Conservation (phyloP, 1,140 invertebrate genomes). For the Cheumatopsyche charites region DNA sequence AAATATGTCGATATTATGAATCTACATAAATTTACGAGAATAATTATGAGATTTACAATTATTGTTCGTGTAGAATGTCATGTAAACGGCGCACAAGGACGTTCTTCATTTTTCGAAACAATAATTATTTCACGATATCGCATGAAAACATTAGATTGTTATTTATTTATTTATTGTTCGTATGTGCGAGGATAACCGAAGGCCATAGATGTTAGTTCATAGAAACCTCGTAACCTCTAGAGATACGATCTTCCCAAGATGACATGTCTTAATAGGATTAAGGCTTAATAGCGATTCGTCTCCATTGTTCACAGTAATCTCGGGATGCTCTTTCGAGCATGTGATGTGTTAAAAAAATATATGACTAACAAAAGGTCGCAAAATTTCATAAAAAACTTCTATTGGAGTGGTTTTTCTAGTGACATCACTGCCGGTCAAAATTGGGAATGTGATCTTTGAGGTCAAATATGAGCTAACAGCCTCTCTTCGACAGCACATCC, state of each 20-base stretch:
- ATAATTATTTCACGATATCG: slow-evolving; percentile 14
- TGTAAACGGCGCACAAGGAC: slow-evolving; percentile 14
- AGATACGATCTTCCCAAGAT: neutral
- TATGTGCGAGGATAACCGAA: neutral
- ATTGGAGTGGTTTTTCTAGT: slow-evolving; percentile 5
- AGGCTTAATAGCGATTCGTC: neutral
- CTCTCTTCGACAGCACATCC: neutral
- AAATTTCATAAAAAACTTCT: neutral
- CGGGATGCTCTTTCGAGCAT: no score
- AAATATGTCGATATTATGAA: no score
- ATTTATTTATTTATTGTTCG: neutral
- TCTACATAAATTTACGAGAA: no score
- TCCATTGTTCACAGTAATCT: no score
- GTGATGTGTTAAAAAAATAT: no score
- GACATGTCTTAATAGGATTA: slow-evolving; percentile 13
- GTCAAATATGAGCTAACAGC: slow-evolving; percentile 23
- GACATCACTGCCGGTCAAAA: slow-evolving; percentile 18
- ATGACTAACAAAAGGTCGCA: no score
- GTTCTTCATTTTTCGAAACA: neutral
- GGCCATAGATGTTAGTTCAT: neutral
- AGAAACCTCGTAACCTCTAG: no score
- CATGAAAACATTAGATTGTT: slow-evolving; percentile 5
- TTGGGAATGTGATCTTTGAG: slow-evolving; percentile 18
- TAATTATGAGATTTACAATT: neutral
- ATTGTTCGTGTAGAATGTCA: slow-evolving; percentile 3